A percentile compares a stretch with the other conserved stretches of the same genome.
These are phyloP conservation scores for Ceyx melanurus DNA, from an alignment of 2,113 vertebrate genomes.

Conservation along the genomic window DNA sequence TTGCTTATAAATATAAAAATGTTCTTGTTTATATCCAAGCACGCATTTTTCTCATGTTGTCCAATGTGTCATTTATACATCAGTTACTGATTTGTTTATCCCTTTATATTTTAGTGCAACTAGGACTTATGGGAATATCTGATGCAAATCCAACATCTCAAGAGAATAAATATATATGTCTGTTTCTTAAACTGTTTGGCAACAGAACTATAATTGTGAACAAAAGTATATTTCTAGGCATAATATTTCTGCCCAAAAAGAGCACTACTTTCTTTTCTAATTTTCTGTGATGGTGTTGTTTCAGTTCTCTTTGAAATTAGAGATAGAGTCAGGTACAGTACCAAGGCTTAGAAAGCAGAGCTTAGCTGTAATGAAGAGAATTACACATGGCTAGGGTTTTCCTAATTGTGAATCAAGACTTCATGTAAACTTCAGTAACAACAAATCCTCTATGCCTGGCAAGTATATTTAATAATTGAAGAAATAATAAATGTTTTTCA, in stretches of 20 bases:
- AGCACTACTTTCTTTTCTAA: not conserved
- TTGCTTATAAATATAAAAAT: not conserved
- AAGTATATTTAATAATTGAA: not conserved
- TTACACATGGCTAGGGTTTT: not conserved
- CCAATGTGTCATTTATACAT: not conserved
- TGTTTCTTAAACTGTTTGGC: not conserved
- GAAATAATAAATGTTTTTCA: not conserved
- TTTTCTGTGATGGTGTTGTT: not conserved
- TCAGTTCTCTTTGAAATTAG: not conserved
- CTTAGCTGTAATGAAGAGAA: not conserved
- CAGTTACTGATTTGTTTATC: not conserved
- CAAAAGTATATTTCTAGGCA: not conserved
- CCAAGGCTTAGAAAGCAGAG: not conserved
- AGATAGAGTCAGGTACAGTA: not conserved
- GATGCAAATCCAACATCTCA: conserved; percentile 12
- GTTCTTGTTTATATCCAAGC: not conserved
- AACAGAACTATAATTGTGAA: not conserved
- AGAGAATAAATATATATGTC: not conserved
- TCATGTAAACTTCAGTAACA: not conserved
- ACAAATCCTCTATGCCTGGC: not conserved
- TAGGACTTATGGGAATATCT: not conserved
- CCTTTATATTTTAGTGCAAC: not conserved
- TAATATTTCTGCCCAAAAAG: not conserved
- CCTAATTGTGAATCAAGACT: not conserved
- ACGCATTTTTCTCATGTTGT: not conserved